A percentile compares a stretch with the other conserved stretches of the same genome.
Evolutionary conservation across 2,888 invertebrate genomes (phyloP).

Genomic region (Lamproptera curius): DNA sequence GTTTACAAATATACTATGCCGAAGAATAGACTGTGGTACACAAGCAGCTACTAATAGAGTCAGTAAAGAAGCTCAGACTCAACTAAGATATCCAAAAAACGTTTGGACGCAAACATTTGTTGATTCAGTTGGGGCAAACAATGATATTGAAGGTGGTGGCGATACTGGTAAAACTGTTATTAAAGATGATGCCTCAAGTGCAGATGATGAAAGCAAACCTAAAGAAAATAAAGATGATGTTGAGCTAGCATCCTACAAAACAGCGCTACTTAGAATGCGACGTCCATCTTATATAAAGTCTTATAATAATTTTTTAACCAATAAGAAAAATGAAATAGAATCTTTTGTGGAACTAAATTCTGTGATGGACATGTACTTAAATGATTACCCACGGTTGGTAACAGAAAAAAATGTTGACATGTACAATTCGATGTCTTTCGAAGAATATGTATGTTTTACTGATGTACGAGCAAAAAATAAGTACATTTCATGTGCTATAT

Average conservation of each 20-base stretch:
- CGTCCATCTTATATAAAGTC: conserved; percentile 56
- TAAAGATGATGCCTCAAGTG: conserved; percentile 32
- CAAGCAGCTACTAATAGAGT: conserved; percentile 76
- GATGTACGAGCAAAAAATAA: conserved; percentile 82
- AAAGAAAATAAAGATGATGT: conserved; percentile 47
- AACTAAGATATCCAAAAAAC: conserved; percentile 82
- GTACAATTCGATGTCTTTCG: conserved; percentile 56
- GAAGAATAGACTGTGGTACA: conserved; percentile 74
- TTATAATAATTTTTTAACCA: conserved; percentile 47
- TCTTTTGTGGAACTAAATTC: conserved; percentile 64
- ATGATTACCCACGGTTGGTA: conserved; percentile 78
- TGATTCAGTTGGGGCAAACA: conserved; percentile 46
- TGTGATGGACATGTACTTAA: conserved; percentile 79
- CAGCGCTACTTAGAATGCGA: conserved; percentile 51
- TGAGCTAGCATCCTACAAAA: conserved; percentile 47
- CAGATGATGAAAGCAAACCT: conserved; percentile 39
- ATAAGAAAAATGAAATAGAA: conserved; percentile 46
- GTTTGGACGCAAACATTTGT: conserved; percentile 82
- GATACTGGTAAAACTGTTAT: conserved; percentile 42
- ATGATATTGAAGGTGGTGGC: conserved; percentile 45
- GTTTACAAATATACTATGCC: conserved; percentile 75
- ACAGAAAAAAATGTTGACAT: conserved; percentile 45
- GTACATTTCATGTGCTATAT: conserved; percentile 80
- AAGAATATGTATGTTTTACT: conserved; percentile 81
- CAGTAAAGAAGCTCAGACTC: conserved; percentile 81